phyloP scores from a whole-genome alignment of 2,888 invertebrate genomes.

The Bombylius major region DNA sequence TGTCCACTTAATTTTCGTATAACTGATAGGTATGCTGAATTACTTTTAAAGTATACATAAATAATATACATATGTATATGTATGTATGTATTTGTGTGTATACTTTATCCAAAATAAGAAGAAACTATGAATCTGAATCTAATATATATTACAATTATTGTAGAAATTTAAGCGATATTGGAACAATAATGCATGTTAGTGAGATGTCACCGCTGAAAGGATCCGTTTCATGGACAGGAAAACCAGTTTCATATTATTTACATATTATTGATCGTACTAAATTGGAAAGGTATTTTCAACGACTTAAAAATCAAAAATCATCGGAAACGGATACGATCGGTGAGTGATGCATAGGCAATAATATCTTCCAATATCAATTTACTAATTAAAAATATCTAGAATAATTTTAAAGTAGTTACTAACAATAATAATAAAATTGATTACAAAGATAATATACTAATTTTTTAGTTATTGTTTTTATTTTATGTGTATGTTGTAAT shows the following conservation, averaged over 20 bases:
- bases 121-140: no score
- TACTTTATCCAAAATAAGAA: no score
- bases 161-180: slow-evolving; percentile 92
- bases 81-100: no score
- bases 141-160: background rate
- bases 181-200: slow-evolving; percentile 96
- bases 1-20: slow-evolving; percentile 98
- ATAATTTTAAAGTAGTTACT: background rate
- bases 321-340: slow-evolving; percentile 33
- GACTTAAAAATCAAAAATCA: slow-evolving; percentile 79
- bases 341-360: slow-evolving; percentile 11
- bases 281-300: slow-evolving; percentile 91
- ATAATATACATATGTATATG: no score
- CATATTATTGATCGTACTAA: slow-evolving; percentile 97
- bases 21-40: slow-evolving; percentile 52
- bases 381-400: background rate
- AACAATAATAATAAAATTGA: background rate
- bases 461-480: no score
- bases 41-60: no score
- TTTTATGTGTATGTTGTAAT: no score
- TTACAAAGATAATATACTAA: no score
- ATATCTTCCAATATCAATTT: background rate
- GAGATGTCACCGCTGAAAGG: slow-evolving; percentile 91
- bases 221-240: slow-evolving; percentile 98
- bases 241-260: slow-evolving; percentile 95